Evolutionary conservation across 2,797 vertebrate species (phyloP), one percentile per base, ranked within the genome.

Genomic region (Hylomyscus alleni): DNA sequence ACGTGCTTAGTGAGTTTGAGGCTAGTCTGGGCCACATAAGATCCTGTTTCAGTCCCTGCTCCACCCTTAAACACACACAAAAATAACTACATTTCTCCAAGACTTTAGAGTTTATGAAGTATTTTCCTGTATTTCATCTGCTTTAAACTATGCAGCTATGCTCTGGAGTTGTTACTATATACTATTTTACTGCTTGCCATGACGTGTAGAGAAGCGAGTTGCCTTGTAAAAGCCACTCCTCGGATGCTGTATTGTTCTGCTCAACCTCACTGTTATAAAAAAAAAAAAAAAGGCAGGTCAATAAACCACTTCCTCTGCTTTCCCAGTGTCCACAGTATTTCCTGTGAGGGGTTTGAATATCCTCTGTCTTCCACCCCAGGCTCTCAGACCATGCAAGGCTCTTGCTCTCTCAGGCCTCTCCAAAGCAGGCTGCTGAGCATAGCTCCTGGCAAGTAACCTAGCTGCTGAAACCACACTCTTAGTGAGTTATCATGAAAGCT

Each of bases 261-360:
- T 82, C 1, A 6, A 26, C 84, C 90, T 54, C 65, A 60, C 62
- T 73, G 83, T 29, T 77, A 62, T 5, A 73, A 22, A 73, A 37
- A 65, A 12, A 9, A 1, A 76, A 37, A 72, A 58, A 90, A 37
- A 62, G n/a, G 62, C 47, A 75, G 73, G 24, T 69, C 77, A 91
- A 56, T 87, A 95, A 81, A 58, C 89, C 58, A 78, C 82, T 94
- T 95, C 94, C 83, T 90, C 78, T 95, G 69, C 82, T 87, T 78
- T 90, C 34, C 96, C 93, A 95, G 0, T 65, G 60, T 80, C 95
- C 96, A 47, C 60, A 87, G 50, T 65, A 34, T 90, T 86, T 93
- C 81, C 95, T 77, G 90, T 91, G 88, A 95, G 94, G 50, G 20
- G 1, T 31, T 67, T 54, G 85, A 40, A 44, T 88, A 19, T 83